These are phyloP conservation scores for Chironomus tentans DNA, from an alignment of 2,888 invertebrate species.

Conservation along the genomic window DNA sequence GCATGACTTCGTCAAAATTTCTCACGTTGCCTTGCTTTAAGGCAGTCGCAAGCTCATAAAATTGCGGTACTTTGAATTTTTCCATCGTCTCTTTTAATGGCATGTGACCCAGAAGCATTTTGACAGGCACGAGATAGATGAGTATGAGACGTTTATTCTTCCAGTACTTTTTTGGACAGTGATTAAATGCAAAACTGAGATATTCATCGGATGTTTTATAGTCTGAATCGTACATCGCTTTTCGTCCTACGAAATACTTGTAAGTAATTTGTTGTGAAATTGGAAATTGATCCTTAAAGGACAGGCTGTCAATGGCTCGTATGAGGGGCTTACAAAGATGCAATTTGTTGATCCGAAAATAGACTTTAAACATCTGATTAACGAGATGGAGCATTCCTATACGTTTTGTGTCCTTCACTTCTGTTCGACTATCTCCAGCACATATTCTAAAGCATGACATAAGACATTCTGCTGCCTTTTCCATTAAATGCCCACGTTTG, in stretches of 20 bases:
- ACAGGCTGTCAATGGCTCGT: slow-evolving; percentile 89
- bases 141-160: slow-evolving; percentile 88
- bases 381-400: slow-evolving; percentile 93
- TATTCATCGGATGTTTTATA: slow-evolving; percentile 88
- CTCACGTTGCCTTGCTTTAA: slow-evolving; percentile 84
- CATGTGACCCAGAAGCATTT: slow-evolving; percentile 93
- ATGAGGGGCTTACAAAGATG: slow-evolving; percentile 90
- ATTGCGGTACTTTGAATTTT: slow-evolving; percentile 85
- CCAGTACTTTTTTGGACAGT: slow-evolving; percentile 69
- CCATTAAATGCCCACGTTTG: slow-evolving; percentile 52
- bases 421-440: slow-evolving; percentile 76
- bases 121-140: slow-evolving; percentile 91
- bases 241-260: slow-evolving; percentile 92
- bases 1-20: slow-evolving; percentile 73
- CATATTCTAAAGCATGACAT: slow-evolving; percentile 92
- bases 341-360: slow-evolving; percentile 84
- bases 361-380: slow-evolving; percentile 91
- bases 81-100: slow-evolving; percentile 72
- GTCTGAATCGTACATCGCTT: slow-evolving; percentile 98
- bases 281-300: slow-evolving; percentile 80
- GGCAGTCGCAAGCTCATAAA: slow-evolving; percentile 79
- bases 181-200: slow-evolving; percentile 84
- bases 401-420: slow-evolving; percentile 82
- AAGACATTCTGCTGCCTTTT: slow-evolving; percentile 87
- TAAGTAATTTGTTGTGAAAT: slow-evolving; percentile 93